Conservation (phyloP, 1,140 invertebrate species). For the Procambarus virginalis region DNA sequence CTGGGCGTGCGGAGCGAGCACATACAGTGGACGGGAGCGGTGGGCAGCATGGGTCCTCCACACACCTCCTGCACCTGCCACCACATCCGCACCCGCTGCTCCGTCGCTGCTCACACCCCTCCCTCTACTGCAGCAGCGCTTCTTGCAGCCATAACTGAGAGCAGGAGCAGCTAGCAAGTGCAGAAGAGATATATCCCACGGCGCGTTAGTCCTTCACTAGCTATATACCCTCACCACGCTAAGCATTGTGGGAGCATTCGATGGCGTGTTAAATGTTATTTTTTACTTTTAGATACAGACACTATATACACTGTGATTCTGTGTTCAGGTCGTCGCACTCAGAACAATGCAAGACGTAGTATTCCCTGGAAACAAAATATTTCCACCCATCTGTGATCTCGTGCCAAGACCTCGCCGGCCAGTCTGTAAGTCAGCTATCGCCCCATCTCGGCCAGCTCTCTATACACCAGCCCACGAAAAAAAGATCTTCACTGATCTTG, state of each 20-base stretch:
- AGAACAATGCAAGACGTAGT: not conserved
- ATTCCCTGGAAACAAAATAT: not conserved
- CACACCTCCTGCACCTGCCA: constrained; percentile 21
- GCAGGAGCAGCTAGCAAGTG: not conserved
- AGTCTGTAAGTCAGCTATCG: not conserved
- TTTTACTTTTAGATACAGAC: constrained; percentile 16
- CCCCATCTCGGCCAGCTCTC: not conserved
- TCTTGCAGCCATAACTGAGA: not conserved
- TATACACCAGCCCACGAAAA: not conserved
- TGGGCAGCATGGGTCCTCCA: constrained; percentile 23
- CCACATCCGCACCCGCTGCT: not conserved
- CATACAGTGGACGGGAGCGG: constrained; percentile 31
- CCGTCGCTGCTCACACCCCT: not conserved
- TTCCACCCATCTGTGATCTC: constrained; percentile 31
- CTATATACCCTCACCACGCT: not conserved
- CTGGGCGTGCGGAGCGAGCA: not conserved
- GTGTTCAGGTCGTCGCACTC: not conserved
- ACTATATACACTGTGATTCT: not conserved
- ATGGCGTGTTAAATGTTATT: constrained; percentile 15
- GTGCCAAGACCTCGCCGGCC: constrained; percentile 7
- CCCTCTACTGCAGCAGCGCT: not conserved
- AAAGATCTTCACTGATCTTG: not conserved
- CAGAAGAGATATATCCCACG: not conserved
- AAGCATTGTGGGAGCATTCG: constrained; percentile 10
- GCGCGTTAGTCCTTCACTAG: not conserved